Conservation (phyloP, 2,797 vertebrate genomes). For the Ctenopoma multispine region DNA sequence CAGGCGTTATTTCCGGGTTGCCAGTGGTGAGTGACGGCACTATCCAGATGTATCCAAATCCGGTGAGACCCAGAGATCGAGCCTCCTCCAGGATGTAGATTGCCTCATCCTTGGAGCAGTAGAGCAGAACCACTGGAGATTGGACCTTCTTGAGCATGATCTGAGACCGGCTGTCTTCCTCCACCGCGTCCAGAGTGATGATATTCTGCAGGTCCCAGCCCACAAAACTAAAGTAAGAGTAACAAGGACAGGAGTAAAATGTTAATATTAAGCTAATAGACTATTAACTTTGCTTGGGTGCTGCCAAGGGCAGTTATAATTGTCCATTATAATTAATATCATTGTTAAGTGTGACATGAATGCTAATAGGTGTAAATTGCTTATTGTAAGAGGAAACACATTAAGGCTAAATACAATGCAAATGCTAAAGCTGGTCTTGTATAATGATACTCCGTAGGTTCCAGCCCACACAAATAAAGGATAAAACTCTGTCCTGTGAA, state of each 20-base stretch:
- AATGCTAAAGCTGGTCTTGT: conserved; percentile 42
- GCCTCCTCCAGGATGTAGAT: conserved; percentile 94
- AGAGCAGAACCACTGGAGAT: conserved; percentile 94
- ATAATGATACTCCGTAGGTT: conserved; percentile 45
- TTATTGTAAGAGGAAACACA: conserved; percentile 59
- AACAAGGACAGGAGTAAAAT: conserved; percentile 47
- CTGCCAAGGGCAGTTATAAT: conserved; percentile 58
- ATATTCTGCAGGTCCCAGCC: conserved; percentile 97
- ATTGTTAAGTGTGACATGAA: conserved; percentile 54
- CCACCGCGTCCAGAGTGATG: conserved; percentile 91
- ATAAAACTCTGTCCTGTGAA: conserved; percentile 21
- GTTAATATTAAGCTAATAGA: conserved; percentile 64
- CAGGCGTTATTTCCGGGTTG: conserved; percentile 92
- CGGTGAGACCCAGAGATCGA: conserved; percentile 94
- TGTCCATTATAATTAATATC: conserved; percentile 68
- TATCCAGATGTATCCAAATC: conserved; percentile 98
- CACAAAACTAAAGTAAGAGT: conserved; percentile 86
- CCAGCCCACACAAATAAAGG: conserved; percentile 35
- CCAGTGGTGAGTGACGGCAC: conserved; percentile 94
- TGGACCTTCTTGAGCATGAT: conserved; percentile 98
- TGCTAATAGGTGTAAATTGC: conserved; percentile 52
- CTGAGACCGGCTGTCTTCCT: conserved; percentile 91
- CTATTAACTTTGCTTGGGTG: conserved; percentile 64
- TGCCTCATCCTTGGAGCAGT: conserved; percentile 96
- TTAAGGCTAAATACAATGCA: conserved; percentile 58